These are phyloP conservation scores for Telmatherina bonti DNA, from an alignment of 2,797 vertebrate genomes.

Conservation along the genomic window DNA sequence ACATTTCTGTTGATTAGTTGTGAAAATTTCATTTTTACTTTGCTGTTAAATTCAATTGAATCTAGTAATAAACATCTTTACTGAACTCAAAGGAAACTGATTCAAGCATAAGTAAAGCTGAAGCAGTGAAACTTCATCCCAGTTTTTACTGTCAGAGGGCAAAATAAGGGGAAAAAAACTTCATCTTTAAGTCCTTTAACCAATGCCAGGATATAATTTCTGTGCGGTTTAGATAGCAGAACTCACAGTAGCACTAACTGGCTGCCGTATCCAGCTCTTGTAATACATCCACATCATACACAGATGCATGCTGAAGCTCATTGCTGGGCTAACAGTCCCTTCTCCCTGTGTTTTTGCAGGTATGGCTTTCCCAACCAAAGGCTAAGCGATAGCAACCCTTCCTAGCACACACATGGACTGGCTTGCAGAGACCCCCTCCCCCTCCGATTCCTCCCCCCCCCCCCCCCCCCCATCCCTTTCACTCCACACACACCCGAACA, in stretches of 20 bases:
- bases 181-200: too few relatives aligned
- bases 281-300: constrained; percentile 62
- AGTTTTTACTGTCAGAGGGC: not conserved
- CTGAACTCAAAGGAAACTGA: not conserved
- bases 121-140: not conserved
- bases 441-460: not conserved
- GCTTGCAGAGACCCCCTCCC: constrained; percentile 70
- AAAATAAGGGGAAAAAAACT: too few relatives aligned
- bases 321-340: constrained; percentile 82
- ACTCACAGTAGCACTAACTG: constrained; percentile 1
- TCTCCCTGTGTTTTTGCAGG: constrained; percentile 98
- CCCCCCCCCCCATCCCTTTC: not conserved
- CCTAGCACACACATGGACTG: constrained; percentile 79
- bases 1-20: not conserved
- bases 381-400: constrained; percentile 86
- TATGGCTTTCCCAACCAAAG: constrained; percentile 99
- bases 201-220: too few relatives aligned
- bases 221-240: not conserved
- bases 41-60: not conserved
- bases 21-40: not conserved
- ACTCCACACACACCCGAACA: constrained; percentile 31
- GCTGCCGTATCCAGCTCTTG: constrained; percentile 67
- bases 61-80: not conserved
- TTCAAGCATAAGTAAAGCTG: not conserved
- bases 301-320: constrained; percentile 58